Evolutionary conservation across 2,113 vertebrate species (phyloP), one percentile per base, ranked within the genome.

Genomic region (Fulmarus glacialis): DNA sequence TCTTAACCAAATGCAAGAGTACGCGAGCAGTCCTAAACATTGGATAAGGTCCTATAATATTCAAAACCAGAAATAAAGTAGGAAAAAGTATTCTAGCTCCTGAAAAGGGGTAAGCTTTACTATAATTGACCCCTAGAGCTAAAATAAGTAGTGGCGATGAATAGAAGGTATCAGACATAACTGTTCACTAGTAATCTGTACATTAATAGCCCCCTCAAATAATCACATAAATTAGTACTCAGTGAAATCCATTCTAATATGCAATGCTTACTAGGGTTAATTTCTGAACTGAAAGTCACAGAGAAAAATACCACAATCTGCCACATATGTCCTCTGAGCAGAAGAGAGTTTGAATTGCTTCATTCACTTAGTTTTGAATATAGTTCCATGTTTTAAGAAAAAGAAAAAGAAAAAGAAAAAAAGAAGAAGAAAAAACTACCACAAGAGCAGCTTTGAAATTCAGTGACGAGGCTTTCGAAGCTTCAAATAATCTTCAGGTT

Each of bases 21-120:
- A 34, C 0, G 0, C 24, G 6, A 66, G 36, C 21, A 86, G 15
- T 4, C 27, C 40, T 48, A 87, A 85, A 68, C 4, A 26, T 38
- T 55, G 19, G 26, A n/a, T 48, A 73, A 53, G 15, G 9, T 47
- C 11, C 27, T 60, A 7, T 16, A 55, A 70, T 18, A 55, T 27
- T 77, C 7, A 58, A 84, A 62, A 8, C 32, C 8, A 71, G n/a
- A 90, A 82, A 71, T 11, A 45, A 87, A 55, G 6, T 11, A 27
- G 12, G 8, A 20, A 70, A 77, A 59, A 70, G 4, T 30, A 63
- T 43, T 72, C 40, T 29, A 27, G 18, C 4, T 82, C 55, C 82
- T 68, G 27, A 48, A 87, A 78, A 78, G 8, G 4, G 5, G 12
- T 43, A 64, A 72, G 6, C 6, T 62, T 78, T 71, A 34, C 20